Percentiles rank a stretch among this genome's conserved stretches.
Evolutionary conservation across 2,113 vertebrate species (phyloP).

Genomic region (Heliornis fulica): DNA sequence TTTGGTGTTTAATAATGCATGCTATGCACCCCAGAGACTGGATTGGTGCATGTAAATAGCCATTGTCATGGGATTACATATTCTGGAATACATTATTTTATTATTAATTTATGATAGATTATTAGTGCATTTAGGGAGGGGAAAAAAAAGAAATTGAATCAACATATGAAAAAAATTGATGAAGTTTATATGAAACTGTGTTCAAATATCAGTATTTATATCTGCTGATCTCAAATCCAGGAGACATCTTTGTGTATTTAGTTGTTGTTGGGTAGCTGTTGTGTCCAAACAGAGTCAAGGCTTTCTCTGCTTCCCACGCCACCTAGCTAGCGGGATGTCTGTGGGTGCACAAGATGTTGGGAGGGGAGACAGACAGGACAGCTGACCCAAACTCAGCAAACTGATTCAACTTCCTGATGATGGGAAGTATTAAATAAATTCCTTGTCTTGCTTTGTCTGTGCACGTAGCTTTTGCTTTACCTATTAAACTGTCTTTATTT

Average conservation of each 20-base stretch:
- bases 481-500: too few species aligned
- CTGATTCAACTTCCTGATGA: too few species aligned
- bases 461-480: too few species aligned
- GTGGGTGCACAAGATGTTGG: too few species aligned
- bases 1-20: slow-evolving; percentile 15
- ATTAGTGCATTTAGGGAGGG: background rate
- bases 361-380: too few species aligned
- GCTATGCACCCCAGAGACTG: background rate
- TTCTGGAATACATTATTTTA: background rate
- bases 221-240: background rate
- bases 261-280: too few species aligned
- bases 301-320: too few species aligned
- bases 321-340: too few species aligned
- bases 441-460: too few species aligned
- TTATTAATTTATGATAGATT: background rate
- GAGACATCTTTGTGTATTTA: background rate
- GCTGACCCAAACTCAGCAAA: too few species aligned
- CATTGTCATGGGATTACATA: background rate
- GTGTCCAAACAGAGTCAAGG: too few species aligned
- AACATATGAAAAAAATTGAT: background rate
- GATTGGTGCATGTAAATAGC: background rate
- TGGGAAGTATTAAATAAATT: too few species aligned
- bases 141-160: background rate
- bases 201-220: background rate
- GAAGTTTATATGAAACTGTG: background rate